Conservation (phyloP, 2,888 invertebrate species). For the Sesia bembeciformis region DNA sequence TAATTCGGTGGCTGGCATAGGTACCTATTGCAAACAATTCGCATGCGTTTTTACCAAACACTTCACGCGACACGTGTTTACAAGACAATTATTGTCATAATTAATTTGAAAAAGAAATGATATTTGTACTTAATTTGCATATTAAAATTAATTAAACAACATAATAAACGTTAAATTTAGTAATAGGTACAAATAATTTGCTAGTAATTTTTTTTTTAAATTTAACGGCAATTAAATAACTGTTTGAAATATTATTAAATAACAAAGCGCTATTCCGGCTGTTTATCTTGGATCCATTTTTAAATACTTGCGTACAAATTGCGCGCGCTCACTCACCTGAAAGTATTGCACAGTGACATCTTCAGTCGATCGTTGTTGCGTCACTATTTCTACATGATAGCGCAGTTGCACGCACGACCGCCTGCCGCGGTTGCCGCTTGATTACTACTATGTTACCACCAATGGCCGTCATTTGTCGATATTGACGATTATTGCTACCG, state of each 20-base stretch:
- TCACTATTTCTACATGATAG: slow-evolving; percentile 10
- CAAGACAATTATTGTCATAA: too few relatives aligned
- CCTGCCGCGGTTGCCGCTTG: slow-evolving; percentile 17
- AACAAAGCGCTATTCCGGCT: too few relatives aligned
- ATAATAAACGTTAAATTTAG: too few relatives aligned
- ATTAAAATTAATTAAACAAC: too few relatives aligned
- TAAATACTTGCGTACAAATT: neutral
- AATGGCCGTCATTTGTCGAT: neutral
- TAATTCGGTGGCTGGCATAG: slow-evolving; percentile 20
- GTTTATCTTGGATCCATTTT: too few relatives aligned
- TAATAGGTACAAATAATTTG: too few relatives aligned
- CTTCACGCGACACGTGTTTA: too few relatives aligned
- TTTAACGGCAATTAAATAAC: too few relatives aligned
- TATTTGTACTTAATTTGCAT: too few relatives aligned
- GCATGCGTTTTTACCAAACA: neutral
- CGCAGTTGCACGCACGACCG: slow-evolving; percentile 14
- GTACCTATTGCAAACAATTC: neutral
- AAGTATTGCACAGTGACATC: slow-evolving; percentile 26
- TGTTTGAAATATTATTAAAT: too few relatives aligned
- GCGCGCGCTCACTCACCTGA: slow-evolving; percentile 23
- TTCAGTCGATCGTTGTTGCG: slow-evolving; percentile 13
- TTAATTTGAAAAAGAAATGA: too few relatives aligned
- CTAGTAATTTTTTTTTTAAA: too few relatives aligned
- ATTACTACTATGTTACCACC: slow-evolving; percentile 9
- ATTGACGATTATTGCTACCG: slow-evolving; percentile 3